Evolutionary conservation across 2,888 invertebrate species (phyloP).

Genomic region (Iselma pallidipennis): DNA sequence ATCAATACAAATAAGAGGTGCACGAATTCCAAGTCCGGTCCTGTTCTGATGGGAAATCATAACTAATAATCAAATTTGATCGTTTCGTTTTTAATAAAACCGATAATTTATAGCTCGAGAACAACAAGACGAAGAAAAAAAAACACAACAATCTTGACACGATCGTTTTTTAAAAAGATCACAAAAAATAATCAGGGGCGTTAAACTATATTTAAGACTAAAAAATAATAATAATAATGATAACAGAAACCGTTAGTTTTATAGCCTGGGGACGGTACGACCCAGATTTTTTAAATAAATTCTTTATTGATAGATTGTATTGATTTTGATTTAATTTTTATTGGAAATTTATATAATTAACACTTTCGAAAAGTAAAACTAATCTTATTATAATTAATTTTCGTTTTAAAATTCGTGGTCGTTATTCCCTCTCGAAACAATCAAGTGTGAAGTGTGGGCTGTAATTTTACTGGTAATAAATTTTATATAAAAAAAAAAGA

Average conservation of each 20-base stretch:
- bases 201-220: background rate
- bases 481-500: background rate
- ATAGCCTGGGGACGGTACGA: background rate
- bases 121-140: background rate
- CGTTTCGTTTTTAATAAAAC: background rate
- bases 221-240: background rate
- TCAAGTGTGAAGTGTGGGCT: background rate
- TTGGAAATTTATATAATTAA: conserved; percentile 13
- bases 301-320: conserved; percentile 11
- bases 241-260: background rate
- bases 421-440: too few relatives aligned
- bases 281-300: conserved; percentile 3
- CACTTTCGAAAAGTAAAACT: background rate
- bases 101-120: background rate
- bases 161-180: background rate
- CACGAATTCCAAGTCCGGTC: background rate
- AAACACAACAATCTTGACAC: conserved; percentile 1
- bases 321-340: conserved; percentile 7
- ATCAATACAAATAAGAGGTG: background rate
- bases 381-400: too few relatives aligned
- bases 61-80: background rate
- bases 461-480: background rate
- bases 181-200: background rate
- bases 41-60: background rate
- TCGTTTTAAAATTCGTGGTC: too few relatives aligned